Percentiles rank a stretch among this genome's conserved stretches.
Conservation (phyloP, 2,888 invertebrate genomes). For the Anthrax anthrax region DNA sequence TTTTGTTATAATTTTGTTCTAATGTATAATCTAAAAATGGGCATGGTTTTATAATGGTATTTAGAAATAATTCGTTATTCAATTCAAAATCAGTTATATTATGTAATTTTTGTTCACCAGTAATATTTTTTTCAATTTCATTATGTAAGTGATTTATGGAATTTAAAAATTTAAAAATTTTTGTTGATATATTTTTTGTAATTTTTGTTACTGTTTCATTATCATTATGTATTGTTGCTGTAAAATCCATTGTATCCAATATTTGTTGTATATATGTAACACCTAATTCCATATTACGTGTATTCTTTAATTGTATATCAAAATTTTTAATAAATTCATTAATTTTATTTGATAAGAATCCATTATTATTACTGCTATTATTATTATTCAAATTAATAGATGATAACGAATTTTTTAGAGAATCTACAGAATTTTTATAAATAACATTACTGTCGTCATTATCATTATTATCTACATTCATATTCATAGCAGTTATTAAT, state of each 20-base stretch:
- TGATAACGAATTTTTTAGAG: background rate
- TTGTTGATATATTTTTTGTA: conserved; percentile 21
- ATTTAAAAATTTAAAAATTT: conserved; percentile 25
- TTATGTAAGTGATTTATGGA: conserved; percentile 24
- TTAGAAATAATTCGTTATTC: conserved; percentile 1
- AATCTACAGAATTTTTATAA: background rate
- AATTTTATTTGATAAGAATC: background rate
- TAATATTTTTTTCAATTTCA: conserved; percentile 24
- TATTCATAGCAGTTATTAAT: too few species aligned
- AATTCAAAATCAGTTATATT: too few species aligned
- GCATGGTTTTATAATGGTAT: conserved; percentile 19
- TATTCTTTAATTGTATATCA: conserved; percentile 23
- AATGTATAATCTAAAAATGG: conserved; percentile 14
- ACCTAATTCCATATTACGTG: conserved; percentile 30
- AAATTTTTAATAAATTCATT: conserved; percentile 22
- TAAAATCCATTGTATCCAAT: conserved; percentile 30
- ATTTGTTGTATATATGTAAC: conserved; percentile 32
- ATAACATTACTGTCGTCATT: background rate
- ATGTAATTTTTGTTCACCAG: conserved; percentile 2
- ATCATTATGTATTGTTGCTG: conserved; percentile 12
- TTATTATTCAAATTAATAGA: background rate
- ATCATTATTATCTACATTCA: background rate
- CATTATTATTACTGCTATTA: background rate
- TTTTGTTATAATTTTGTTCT: conserved; percentile 24
- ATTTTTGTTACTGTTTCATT: conserved; percentile 7